Evolutionary conservation across 2,113 vertebrate genomes (phyloP).

Genomic region (Talpa occidentalis): DNA sequence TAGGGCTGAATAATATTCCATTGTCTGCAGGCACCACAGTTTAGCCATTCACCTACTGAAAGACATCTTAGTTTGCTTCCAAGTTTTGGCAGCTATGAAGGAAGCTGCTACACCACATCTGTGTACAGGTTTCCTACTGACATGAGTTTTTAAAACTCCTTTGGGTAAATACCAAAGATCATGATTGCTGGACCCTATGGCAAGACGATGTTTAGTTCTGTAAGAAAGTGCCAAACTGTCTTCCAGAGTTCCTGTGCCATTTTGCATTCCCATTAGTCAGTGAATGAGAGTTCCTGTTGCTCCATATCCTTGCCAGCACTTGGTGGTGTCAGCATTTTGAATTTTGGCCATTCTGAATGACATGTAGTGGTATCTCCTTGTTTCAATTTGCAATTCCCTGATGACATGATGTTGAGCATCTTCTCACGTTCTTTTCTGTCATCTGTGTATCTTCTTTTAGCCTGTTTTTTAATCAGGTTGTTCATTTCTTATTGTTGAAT

Average conservation of each 20-base stretch:
- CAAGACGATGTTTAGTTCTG: not conserved
- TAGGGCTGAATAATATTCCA: not conserved
- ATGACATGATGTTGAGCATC: not conserved
- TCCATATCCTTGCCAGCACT: not conserved
- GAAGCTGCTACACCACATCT: not conserved
- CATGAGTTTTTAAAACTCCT: not conserved
- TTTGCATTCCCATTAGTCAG: not conserved
- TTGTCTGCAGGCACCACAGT: not conserved
- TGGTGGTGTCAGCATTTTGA: not conserved
- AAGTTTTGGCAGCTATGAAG: not conserved
- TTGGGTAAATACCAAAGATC: not conserved
- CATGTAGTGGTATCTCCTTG: not conserved
- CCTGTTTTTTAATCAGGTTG: not conserved
- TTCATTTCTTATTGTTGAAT: slow-evolving; percentile 25
- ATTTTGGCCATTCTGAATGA: not conserved
- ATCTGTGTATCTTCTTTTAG: not conserved
- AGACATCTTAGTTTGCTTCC: not conserved
- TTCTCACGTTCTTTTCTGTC: not conserved
- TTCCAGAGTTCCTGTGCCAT: not conserved
- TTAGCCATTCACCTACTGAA: not conserved
- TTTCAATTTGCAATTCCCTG: not conserved
- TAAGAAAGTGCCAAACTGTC: not conserved
- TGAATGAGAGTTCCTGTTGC: not conserved
- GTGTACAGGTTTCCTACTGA: not conserved
- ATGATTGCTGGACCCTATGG: not conserved